Percentiles rank a stretch among this genome's conserved stretches.
These are phyloP conservation scores for Oxyteleia sp. DNA, from an alignment of 2,888 invertebrate species.

Conservation along the genomic window DNA sequence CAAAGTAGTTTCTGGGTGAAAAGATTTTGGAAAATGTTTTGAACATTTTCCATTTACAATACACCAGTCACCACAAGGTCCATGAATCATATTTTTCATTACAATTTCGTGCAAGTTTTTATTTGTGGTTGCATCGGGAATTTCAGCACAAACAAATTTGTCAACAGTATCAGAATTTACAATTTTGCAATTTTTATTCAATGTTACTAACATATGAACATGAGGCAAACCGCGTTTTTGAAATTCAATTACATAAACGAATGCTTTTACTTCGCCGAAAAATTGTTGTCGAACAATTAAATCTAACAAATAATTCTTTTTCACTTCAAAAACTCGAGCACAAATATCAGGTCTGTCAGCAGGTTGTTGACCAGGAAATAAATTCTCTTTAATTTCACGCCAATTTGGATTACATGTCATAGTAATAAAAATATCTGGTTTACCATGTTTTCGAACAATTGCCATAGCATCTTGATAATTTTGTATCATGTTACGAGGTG, in stretches of 20 bases:
- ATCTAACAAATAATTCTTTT: neutral
- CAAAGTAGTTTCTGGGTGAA: too few species aligned
- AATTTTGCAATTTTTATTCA: constrained; percentile 3
- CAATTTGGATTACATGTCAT: neutral
- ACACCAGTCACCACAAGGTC: too few species aligned
- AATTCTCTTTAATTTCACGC: neutral
- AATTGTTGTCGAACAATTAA: neutral
- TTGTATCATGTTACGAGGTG: neutral
- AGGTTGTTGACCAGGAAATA: constrained; percentile 5
- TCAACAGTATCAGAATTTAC: neutral
- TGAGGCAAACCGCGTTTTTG: too few species aligned
- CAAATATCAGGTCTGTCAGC: constrained; percentile 4
- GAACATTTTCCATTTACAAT: too few species aligned
- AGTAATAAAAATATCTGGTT: neutral
- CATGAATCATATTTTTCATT: too few species aligned
- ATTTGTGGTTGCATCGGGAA: neutral
- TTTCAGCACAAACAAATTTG: constrained; percentile 1
- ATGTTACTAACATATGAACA: neutral
- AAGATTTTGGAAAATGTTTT: too few species aligned
- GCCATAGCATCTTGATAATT: neutral
- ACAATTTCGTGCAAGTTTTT: neutral
- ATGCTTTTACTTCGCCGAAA: neutral
- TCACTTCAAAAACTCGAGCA: neutral
- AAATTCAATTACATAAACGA: too few species aligned
- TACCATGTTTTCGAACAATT: neutral